Conservation (phyloP, 2,797 vertebrate species). For the Eulemur mongoz region DNA sequence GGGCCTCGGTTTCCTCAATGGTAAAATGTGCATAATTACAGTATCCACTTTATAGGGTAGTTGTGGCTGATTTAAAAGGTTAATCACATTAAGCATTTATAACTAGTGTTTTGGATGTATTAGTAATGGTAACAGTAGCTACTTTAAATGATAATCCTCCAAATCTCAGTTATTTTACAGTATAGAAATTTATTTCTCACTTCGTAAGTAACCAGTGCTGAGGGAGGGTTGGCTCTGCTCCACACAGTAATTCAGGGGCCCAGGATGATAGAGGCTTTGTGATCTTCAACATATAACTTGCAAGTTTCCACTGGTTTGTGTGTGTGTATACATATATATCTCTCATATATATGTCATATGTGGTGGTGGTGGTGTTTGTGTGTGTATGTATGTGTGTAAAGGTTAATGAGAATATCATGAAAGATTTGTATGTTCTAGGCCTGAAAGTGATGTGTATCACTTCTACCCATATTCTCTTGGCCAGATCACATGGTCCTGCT, state of each 20-base stretch:
- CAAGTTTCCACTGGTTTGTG: not conserved
- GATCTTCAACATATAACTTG: not conserved
- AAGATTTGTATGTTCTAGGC: not conserved
- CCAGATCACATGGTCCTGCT: not conserved
- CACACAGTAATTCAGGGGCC: not conserved
- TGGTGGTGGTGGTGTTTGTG: not conserved
- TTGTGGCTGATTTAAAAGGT: not conserved
- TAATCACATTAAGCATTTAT: not conserved
- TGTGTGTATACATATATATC: not conserved
- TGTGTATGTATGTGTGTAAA: no score
- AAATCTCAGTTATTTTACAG: not conserved
- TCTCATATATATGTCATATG: no score
- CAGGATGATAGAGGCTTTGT: not conserved
- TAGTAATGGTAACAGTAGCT: not conserved
- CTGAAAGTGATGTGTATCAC: not conserved
- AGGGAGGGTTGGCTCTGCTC: not conserved
- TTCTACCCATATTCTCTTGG: not conserved
- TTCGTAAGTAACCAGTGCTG: not conserved
- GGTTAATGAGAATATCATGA: not conserved
- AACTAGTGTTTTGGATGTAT: not conserved
- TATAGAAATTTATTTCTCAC: not conserved
- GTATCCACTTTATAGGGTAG: not conserved
- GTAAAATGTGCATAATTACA: not conserved
- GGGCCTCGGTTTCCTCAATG: not conserved
- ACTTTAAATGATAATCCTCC: not conserved